A percentile compares a stretch with the other conserved stretches of the same genome.
Evolutionary conservation across 2,797 vertebrate genomes (phyloP).

Genomic region (Lepilemur ruficaudatus): DNA sequence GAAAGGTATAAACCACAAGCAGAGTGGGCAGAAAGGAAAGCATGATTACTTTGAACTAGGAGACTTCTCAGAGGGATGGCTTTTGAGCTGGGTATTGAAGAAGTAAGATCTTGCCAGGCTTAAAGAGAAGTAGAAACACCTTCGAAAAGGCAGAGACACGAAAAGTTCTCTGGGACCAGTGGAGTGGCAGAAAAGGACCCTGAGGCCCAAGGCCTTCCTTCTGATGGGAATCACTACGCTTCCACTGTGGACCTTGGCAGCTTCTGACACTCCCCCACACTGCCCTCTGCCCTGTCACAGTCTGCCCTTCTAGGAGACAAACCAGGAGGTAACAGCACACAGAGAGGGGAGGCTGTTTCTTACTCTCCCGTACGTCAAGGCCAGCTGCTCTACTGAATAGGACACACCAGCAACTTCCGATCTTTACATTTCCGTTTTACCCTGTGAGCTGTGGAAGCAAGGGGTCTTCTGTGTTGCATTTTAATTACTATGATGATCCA

Average conservation of each 20-base stretch:
- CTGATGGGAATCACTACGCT: neutral
- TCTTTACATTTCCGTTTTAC: neutral
- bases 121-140: neutral
- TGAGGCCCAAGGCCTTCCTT: neutral
- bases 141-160: neutral
- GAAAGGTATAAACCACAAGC: neutral
- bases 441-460: neutral
- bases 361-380: neutral
- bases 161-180: neutral
- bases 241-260: neutral
- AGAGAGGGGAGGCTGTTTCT: neutral
- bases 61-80: neutral
- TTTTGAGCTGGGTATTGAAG: neutral
- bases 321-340: neutral
- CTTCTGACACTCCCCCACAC: neutral
- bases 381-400: neutral
- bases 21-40: neutral
- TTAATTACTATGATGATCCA: neutral
- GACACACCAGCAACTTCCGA: neutral
- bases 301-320: neutral
- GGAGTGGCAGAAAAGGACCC: neutral
- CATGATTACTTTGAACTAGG: neutral
- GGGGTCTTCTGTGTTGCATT: constrained; percentile 3
- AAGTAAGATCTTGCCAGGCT: neutral
- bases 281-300: neutral